Base-by-base conservation (phyloP, 2,113 vertebrate genomes). In the Motacilla tschutschensis region DNA sequence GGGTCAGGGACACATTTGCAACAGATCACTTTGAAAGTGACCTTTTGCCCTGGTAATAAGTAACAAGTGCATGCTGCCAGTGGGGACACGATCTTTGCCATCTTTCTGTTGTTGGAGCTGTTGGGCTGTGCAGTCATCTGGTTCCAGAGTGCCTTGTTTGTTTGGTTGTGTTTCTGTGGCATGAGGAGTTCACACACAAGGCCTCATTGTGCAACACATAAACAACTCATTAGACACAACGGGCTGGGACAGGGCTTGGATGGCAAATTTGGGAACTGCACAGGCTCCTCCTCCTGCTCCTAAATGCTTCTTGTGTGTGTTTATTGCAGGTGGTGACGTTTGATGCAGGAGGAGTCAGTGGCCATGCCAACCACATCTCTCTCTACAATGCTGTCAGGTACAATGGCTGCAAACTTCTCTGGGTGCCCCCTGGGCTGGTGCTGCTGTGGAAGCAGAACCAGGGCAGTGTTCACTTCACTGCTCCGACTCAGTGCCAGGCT, bases 291-390 rank as follows among this genome's bases (percentile, higher is more conserved):
- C 84, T 65, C 54, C 79, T 64, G 29, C 84, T 67, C 60, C 71
- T 75, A 12, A 83, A 35, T 31, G 3, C 31, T 87, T 35, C 22
- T 66, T 87, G 29, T 63, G 46, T 91, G 94, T 24, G 85, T 47
- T 93, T 67, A 28, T 94, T 96, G 69, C 97, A 99, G 99, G 98
- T 99, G 94, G 96, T 99, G 94, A 99, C 98, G 35, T 99, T 99
- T 47, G 99, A 99, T 86, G 98, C 94, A 0, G 94, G 95, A 58
- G 99, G 99, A 86, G 98, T 99, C 84, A 99, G 98, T 13, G 97
- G 98, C 44, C 99, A 99, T 66, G 94, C 96, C 79, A 99, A 99
- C 95, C 99, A 99, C 83, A 58, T 94, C 24, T 96, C 98, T 63
- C 94, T 99, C 64, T 90, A 98, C 83, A 55, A 91, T 16, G 97